Evolutionary conservation across 2,797 vertebrate genomes (phyloP).

Genomic region (Mormyrus proboscirostris): DNA sequence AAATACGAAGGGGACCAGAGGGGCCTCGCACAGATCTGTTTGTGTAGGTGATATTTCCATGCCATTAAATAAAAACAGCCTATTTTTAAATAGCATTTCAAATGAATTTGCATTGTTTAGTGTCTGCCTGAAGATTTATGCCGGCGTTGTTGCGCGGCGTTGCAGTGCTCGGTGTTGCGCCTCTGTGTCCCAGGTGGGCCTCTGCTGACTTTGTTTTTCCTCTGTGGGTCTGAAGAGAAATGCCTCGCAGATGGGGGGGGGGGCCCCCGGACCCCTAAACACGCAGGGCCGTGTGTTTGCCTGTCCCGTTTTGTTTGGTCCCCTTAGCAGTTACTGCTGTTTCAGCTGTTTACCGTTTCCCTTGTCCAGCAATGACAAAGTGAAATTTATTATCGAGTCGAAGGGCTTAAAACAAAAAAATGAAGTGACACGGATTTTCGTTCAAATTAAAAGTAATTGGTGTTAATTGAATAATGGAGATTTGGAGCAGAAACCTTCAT

Average conservation of each 20-base stretch:
- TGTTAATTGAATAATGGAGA: neutral
- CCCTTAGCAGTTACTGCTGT: neutral
- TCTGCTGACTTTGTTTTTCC: neutral
- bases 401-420: neutral
- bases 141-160: neutral
- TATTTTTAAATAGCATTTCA: neutral
- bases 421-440: neutral
- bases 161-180: neutral
- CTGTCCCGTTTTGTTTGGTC: neutral
- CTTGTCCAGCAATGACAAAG: neutral
- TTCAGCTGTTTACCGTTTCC: neutral
- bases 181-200: neutral
- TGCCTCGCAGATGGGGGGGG: neutral
- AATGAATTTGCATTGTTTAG: neutral
- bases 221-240: neutral
- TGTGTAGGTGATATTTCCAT: neutral
- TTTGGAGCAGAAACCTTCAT: neutral
- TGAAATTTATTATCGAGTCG: neutral
- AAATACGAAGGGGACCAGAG: neutral
- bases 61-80: neutral
- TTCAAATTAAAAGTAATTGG: neutral
- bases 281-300: neutral
- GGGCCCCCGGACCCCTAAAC: neutral
- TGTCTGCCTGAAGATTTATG: constrained; percentile 4
- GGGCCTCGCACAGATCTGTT: neutral